These are phyloP conservation scores for Lamprotornis superbus DNA, from an alignment of 2,113 vertebrate species.

Conservation along the genomic window DNA sequence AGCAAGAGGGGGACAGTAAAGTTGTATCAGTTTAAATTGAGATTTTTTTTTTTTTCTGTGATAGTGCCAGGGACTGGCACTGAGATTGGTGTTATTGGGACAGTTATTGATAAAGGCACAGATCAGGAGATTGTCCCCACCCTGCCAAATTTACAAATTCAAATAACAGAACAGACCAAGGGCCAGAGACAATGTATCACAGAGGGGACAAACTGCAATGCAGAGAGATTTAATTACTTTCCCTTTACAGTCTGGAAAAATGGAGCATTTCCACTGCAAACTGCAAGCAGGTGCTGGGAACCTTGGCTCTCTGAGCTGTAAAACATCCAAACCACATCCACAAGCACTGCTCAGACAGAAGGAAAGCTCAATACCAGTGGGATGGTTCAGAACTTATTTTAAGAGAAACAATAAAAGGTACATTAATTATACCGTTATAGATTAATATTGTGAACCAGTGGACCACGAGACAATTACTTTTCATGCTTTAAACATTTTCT, in stretches of 20 bases:
- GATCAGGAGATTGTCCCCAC: not conserved
- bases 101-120: not conserved
- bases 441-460: not conserved
- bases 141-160: not conserved
- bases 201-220: not conserved
- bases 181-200: not conserved
- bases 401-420: not conserved
- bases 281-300: not conserved
- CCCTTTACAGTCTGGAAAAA: not conserved
- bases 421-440: not conserved
- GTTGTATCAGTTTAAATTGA: not conserved
- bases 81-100: not conserved
- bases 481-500: not conserved
- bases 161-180: not conserved
- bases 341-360: not conserved
- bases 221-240: not conserved
- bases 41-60: not conserved
- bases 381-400: not conserved
- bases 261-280: not conserved
- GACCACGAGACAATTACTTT: not conserved
- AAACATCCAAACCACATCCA: not conserved
- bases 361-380: not conserved
- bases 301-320: not conserved
- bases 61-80: no score
- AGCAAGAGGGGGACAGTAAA: fast-evolving